These are phyloP conservation scores for Zaprionus ornatus DNA, from an alignment of 1,140 invertebrate species.

Conservation along the genomic window DNA sequence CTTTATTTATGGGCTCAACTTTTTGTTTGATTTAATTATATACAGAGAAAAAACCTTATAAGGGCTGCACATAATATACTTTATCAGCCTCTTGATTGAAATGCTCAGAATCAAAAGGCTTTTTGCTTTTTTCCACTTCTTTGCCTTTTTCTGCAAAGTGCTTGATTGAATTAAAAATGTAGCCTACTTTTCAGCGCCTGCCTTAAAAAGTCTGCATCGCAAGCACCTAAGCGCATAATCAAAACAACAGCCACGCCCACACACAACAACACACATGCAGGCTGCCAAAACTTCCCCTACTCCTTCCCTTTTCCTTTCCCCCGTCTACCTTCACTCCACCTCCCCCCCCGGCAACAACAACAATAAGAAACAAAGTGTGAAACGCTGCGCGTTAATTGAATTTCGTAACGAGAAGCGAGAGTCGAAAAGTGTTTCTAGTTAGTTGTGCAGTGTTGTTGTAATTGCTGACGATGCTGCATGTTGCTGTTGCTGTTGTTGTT, in stretches of 20 bases:
- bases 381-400: constrained; percentile 65
- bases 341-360: background rate
- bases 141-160: background rate
- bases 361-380: constrained; percentile 30
- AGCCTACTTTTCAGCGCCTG: constrained; percentile 20
- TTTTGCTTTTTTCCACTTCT: no score
- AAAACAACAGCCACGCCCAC: constrained; percentile 29
- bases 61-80: no score
- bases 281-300: background rate
- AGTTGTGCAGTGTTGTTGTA: constrained; percentile 19
- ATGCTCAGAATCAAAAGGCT: no score
- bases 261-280: constrained; percentile 8
- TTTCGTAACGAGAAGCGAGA: constrained; percentile 31
- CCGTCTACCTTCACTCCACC: background rate
- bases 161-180: constrained; percentile 20
- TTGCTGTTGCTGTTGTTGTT: constrained; percentile 26
- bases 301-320: no score
- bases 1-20: background rate
- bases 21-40: background rate
- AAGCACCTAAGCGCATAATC: constrained; percentile 23
- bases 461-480: constrained; percentile 16
- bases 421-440: constrained; percentile 24
- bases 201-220: background rate
- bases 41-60: background rate
- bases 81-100: no score